Evolutionary conservation across 53 echinoderm and acorn worm genomes (phyloP), one percentile per base, ranked within the genome.

Genomic region (Paracentrotus lividus): DNA sequence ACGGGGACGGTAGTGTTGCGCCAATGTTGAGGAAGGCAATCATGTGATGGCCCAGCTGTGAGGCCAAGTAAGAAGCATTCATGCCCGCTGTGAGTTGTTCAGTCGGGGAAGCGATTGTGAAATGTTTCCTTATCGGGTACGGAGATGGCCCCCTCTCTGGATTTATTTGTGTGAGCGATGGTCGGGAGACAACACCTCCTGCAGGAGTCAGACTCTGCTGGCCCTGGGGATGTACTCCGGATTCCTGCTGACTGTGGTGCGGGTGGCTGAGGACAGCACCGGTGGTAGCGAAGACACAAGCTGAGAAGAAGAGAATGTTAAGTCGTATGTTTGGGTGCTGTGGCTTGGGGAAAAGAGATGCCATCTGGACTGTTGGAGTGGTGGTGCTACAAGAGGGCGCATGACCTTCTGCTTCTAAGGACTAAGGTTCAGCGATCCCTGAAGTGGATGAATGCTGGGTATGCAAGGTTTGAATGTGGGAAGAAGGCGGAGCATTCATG

Each of bases 31-130:
- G 91, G 32, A n/a, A 32, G 51, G 91, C 49, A 91, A n/a, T 36
- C 51, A 91, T 52, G 29, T 75, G 91, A n/a, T 91, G 91, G 27
- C 91, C 77, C 13, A 91, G 91, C 91, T 91, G 91, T 7, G 91
- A 91, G 31, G 91, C 91, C 12, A 91, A 52, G 53, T 91, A 91
- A 21, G 91, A 91, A 8, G 76, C 76, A 36, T 75, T 49, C 52
- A 36, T 43, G 43, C 90, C 91, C 1, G 47, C 10, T 69, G 72
- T 29, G 91, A 20, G 29, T 56, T 36, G 75, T 29, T 26, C 91
- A 2, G 91, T 54, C 20, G 91, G 33, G 49, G 69, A 45, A 91
- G 53, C 52, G 76, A 34, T 52, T 91, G 91, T 14, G 91, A 51
- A n/a, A 29, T 42, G 90, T 33, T n/a, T 91, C 75, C 45, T 72